Conservation (phyloP, 2,113 vertebrate species). For the Macrotis lagotis region DNA sequence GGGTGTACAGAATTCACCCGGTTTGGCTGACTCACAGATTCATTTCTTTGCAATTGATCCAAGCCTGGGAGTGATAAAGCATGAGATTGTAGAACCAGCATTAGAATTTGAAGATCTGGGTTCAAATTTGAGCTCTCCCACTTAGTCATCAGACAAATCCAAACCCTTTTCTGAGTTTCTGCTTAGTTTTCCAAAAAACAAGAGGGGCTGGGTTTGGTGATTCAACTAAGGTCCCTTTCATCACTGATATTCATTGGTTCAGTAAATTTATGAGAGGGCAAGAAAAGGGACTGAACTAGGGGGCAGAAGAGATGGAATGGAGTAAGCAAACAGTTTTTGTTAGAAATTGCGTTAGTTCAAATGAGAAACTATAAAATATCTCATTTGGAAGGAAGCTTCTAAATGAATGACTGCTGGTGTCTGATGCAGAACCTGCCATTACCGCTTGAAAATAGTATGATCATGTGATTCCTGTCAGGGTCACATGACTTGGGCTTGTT, state of each 20-base stretch:
- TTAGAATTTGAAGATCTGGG: neutral
- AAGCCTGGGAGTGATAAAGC: neutral
- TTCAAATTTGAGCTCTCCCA: neutral
- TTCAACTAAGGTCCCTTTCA: neutral
- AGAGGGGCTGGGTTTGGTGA: neutral
- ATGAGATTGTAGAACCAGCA: neutral
- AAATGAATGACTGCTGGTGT: constrained; percentile 21
- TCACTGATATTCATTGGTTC: neutral
- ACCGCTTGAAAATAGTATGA: neutral
- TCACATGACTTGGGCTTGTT: neutral
- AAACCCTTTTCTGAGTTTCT: neutral
- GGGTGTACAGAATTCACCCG: neutral
- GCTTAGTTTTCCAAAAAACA: neutral
- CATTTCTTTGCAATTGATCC: neutral
- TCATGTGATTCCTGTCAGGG: neutral
- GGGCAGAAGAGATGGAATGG: constrained; percentile 45
- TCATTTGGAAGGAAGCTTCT: constrained; percentile 47
- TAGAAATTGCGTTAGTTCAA: constrained; percentile 38
- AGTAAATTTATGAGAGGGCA: constrained; percentile 52
- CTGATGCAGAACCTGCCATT: constrained; percentile 32
- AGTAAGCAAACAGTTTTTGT: constrained; percentile 49
- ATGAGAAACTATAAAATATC: constrained; percentile 27
- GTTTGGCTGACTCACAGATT: constrained; percentile 2
- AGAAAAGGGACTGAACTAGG: constrained; percentile 30
- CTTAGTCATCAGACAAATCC: neutral